Evolutionary conservation across 2,888 invertebrate genomes (phyloP), one percentile per base, ranked within the genome.

Genomic region (Thecophora atra): DNA sequence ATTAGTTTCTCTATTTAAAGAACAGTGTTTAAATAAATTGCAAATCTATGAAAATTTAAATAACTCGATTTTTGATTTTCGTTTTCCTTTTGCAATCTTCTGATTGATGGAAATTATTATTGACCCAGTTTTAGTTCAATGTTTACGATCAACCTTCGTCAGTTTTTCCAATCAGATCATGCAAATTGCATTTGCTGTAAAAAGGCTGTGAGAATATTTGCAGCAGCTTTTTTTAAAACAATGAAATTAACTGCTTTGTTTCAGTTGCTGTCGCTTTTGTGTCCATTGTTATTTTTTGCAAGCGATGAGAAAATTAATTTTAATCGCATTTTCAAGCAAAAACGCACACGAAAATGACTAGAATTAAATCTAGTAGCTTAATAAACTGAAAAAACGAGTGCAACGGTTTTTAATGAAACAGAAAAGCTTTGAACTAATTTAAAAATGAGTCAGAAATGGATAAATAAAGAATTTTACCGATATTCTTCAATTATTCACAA

Each of bases 81-180:
- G 37, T 37, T 37, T 37, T 37, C 37, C 37, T 6, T 37, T 37
- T 37, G 37, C 37, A 37, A 37, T 37, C n/a, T 47, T n/a, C 13
- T 5, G 47, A 47, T 47, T 47, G 47, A 15, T n/a, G 11, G 13
- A 47, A 62, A 63, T 37, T 21, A 42, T 56, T 54, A 70, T 70
- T 70, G 70, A 70, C 70, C 70, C 62, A 70, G 17, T 51, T 70
- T 13, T 1, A 19, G 70, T 70, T 37, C 62, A 63, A 19, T 63
- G 51, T 26, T 51, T n/a, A n/a, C 3, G 7, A n/a, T 30, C 19
- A 58, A 44, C n/a, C 62, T 24, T 26, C 47, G 30, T n/a, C 52
- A 54, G 30, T 30, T 54, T 26, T 37, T 47, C 17, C 47, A 47
- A 17, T 47, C 47, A 47, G 37, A 6, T 56, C 56, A 56, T 56